Percentiles rank a stretch among this genome's conserved stretches.
Conservation (phyloP, 2,797 vertebrate species). For the Microcaecilia unicolor region DNA sequence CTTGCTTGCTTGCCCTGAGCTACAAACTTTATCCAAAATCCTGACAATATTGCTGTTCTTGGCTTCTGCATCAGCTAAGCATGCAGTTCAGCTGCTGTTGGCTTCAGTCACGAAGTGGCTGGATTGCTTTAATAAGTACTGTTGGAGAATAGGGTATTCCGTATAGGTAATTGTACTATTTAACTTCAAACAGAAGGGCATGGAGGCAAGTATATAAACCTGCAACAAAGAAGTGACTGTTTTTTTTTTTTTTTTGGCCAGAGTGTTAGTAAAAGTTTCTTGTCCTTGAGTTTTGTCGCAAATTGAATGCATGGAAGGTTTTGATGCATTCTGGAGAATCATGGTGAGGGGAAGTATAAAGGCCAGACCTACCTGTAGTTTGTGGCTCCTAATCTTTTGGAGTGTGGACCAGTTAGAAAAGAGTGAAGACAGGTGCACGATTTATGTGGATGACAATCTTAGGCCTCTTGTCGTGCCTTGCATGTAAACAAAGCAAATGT, state of each 20-base stretch:
- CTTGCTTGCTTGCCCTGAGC: too few relatives aligned
- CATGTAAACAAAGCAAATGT: too few relatives aligned
- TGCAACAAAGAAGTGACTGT: not conserved
- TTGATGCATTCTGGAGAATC: too few relatives aligned
- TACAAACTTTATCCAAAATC: too few relatives aligned
- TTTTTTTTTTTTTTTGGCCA: too few relatives aligned
- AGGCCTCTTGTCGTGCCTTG: not conserved
- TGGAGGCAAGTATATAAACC: not conserved
- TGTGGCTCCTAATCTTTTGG: not conserved
- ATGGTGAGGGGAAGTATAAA: too few relatives aligned
- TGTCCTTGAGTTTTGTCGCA: constrained; percentile 15
- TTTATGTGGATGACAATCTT: not conserved
- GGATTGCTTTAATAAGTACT: constrained; percentile 8
- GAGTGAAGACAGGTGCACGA: too few relatives aligned
- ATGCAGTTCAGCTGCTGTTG: constrained; percentile 24
- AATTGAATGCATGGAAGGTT: not conserved
- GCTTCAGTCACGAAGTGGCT: constrained; percentile 21
- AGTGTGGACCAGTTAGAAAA: too few relatives aligned
- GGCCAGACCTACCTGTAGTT: too few relatives aligned
- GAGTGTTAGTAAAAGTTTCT: too few relatives aligned
- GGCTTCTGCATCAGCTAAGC: too few relatives aligned
- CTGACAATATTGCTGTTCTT: too few relatives aligned
- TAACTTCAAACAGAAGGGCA: not conserved
- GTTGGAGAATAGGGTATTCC: constrained; percentile 15
- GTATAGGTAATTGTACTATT: constrained; percentile 3